phyloP scores from a whole-genome alignment of 2,888 invertebrate genomes.

The Eudasyphora cyanicolor region DNA sequence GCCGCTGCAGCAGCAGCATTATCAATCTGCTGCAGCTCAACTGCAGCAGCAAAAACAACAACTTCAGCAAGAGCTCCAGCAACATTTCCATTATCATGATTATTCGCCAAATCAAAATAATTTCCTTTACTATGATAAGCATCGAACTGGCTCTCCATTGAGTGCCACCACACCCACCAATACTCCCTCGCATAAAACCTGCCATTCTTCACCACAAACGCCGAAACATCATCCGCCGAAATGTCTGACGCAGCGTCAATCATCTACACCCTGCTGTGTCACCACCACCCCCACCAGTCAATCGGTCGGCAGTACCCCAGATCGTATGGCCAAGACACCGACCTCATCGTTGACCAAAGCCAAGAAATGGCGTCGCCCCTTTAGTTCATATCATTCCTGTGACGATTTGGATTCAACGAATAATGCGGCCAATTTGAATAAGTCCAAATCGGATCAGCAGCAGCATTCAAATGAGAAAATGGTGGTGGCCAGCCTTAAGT shows the following conservation, averaged over 20 bases:
- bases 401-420: constrained; percentile 74
- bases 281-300: constrained; percentile 32
- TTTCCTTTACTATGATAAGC: constrained; percentile 53
- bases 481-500: constrained; percentile 75
- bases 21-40: constrained; percentile 33
- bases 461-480: constrained; percentile 70
- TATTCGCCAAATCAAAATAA: constrained; percentile 17
- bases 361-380: constrained; percentile 74
- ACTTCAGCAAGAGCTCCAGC: constrained; percentile 52
- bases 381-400: constrained; percentile 76
- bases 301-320: constrained; percentile 39
- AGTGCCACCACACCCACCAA: constrained; percentile 34
- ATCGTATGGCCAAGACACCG: constrained; percentile 57
- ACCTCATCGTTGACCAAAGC: constrained; percentile 69
- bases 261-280: constrained; percentile 37
- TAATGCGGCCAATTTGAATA: constrained; percentile 62
- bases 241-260: constrained; percentile 29
- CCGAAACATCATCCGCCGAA: constrained; percentile 46
- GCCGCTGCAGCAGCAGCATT: constrained; percentile 51
- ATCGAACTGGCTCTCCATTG: constrained; percentile 10
- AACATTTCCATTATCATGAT: constrained; percentile 47
- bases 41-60: constrained; percentile 46
- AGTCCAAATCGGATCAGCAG: constrained; percentile 46
- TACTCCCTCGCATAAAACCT: constrained; percentile 47
- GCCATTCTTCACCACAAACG: constrained; percentile 50